A percentile compares a stretch with the other conserved stretches of the same genome.
Evolutionary conservation across 2,797 vertebrate species (phyloP).

Genomic region (Notoglanidium macrostoma): DNA sequence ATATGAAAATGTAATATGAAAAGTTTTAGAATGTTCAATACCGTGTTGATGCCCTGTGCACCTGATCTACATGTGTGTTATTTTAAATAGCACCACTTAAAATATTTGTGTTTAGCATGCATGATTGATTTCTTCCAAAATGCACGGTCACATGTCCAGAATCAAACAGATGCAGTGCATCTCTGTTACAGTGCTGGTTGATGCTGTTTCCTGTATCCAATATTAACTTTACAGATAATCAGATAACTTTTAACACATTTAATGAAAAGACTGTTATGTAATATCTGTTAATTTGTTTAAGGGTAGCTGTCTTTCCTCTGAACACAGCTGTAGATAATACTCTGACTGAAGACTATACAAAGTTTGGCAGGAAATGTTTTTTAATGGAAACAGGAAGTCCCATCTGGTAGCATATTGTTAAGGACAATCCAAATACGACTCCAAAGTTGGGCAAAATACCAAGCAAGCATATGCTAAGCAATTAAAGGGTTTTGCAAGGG

Average conservation of each 20-base stretch:
- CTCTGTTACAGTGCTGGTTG: neutral
- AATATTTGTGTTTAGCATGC: neutral
- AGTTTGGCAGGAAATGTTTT: slow-evolving; percentile 33
- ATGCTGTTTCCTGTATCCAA: neutral
- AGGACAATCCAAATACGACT: neutral
- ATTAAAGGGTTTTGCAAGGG: neutral
- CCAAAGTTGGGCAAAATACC: neutral
- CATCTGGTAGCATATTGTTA: slow-evolving; percentile 18
- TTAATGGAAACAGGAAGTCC: slow-evolving; percentile 20
- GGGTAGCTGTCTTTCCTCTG: neutral
- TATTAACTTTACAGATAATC: neutral
- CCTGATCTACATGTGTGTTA: too few relatives aligned
- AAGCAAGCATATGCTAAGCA: neutral
- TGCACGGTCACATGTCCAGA: neutral
- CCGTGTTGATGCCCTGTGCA: neutral
- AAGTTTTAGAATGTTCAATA: neutral
- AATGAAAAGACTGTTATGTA: neutral
- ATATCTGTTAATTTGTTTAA: neutral
- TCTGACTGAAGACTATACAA: slow-evolving; percentile 16
- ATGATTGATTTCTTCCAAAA: neutral
- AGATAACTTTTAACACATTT: neutral
- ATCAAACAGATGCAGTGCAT: neutral
- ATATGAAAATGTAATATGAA: neutral
- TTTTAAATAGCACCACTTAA: neutral
- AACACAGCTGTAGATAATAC: slow-evolving; percentile 2